Evolutionary conservation across 2,888 invertebrate genomes (phyloP), one percentile per base, ranked within the genome.

Genomic region (Tuberolachnus salignus): DNA sequence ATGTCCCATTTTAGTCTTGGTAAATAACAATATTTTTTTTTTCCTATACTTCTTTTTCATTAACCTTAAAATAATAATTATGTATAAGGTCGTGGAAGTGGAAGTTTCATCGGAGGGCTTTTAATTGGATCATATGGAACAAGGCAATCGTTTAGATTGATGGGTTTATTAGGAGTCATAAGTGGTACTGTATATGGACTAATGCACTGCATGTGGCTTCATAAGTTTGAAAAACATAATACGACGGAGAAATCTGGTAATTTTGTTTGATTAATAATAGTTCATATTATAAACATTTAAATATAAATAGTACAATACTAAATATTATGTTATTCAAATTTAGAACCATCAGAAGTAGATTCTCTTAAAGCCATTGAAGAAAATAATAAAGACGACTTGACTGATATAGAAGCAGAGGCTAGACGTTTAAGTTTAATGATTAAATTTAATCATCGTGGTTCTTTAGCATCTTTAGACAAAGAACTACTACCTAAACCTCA

Each of bases 1-100:
- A 94, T 94, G 90, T 91, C 94, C 2, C 94, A 95, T 86, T 95
- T 94, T 85, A 94, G 94, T 86, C 89, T 95, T 84, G 92, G 92
- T 91, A 86, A 83, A 53, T 46, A 61, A 49, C 34, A 23, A 34
- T 4, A 46, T 14, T 14, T 73, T 16, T 57, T 16, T 34, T 67
- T 46, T 34, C n/a, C 16, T 51, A 53, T 26, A 57, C n/a, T 64
- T 3, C n/a, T n/a, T 57, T 19, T 3, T 34, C 11, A 44, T 34
- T 51, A 44, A 59, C 53, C 46, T 66, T 13, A 66, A 63, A 70
- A 23, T 64, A 55, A 11, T 34, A 44, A 64, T 53, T 23, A 44
- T 69, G 80, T 81, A 83, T 55, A 81, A 90, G 92, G 94, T 8
- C 88, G 92, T 82, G 94, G 94, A 49, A 92, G 92, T 84, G 94